phyloP scores from a whole-genome alignment of 2,797 vertebrate species.

The Gymnodraco acuticeps region DNA sequence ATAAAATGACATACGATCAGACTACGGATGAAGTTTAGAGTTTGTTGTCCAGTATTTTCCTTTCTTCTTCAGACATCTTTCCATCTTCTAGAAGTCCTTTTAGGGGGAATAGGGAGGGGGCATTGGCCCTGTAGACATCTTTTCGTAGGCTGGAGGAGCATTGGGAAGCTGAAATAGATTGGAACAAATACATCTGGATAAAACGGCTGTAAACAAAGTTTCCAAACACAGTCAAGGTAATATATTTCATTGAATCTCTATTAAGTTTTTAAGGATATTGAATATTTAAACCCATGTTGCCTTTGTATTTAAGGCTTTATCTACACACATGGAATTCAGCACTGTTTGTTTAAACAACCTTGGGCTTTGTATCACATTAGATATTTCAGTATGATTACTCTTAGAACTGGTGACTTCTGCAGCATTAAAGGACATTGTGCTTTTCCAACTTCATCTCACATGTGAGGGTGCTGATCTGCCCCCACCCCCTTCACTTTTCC shows the following conservation, averaged over 20 bases:
- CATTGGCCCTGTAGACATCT: constrained; percentile 83
- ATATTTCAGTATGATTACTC: background rate
- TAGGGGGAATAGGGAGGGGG: constrained; percentile 94
- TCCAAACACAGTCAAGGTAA: background rate
- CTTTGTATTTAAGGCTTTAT: background rate
- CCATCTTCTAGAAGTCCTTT: constrained; percentile 53
- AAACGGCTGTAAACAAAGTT: background rate
- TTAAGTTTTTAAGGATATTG: background rate
- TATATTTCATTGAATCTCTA: background rate
- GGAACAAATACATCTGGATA: constrained; percentile 11
- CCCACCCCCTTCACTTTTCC: background rate
- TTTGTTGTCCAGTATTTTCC: constrained; percentile 36
- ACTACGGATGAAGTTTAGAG: constrained; percentile 27
- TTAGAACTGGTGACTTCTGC: background rate
- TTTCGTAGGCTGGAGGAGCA: constrained; percentile 95
- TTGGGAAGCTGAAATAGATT: constrained; percentile 87
- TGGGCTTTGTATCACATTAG: background rate
- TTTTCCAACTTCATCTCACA: constrained; percentile 17
- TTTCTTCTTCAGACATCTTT: constrained; percentile 31
- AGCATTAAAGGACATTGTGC: background rate
- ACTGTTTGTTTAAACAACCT: background rate
- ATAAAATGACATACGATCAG: constrained; percentile 34
- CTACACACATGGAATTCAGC: background rate
- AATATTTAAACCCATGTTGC: background rate
- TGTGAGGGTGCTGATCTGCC: constrained; percentile 29